phyloP scores from a whole-genome alignment of 2,113 vertebrate genomes.

The Poeciliopsis turrubarensis region DNA sequence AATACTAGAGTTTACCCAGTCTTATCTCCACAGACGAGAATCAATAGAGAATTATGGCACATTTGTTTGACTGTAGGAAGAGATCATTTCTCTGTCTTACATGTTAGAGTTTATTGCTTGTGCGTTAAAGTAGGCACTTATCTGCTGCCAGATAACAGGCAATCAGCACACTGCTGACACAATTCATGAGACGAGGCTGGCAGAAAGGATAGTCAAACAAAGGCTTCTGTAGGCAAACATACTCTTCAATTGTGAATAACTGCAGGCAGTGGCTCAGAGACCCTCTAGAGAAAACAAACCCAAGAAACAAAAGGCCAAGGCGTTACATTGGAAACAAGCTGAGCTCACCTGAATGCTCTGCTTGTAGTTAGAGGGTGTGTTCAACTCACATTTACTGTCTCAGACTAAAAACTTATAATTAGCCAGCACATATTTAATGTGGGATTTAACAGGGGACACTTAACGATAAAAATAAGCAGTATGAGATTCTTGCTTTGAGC shows the following conservation, averaged over 20 bases:
- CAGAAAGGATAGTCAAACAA: slow-evolving; percentile 80
- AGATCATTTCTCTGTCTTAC: slow-evolving; percentile 57
- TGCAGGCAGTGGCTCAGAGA: slow-evolving; percentile 56
- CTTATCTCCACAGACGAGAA: slow-evolving; percentile 63
- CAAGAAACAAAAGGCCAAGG: slow-evolving; percentile 64
- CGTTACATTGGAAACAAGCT: slow-evolving; percentile 70
- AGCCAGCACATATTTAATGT: slow-evolving; percentile 7
- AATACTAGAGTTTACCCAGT: slow-evolving; percentile 40
- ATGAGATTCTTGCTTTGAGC: slow-evolving; percentile 10
- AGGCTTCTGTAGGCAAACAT: slow-evolving; percentile 79
- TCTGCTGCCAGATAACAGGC: slow-evolving; percentile 78
- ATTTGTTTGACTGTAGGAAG: slow-evolving; percentile 68
- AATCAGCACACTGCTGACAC: slow-evolving; percentile 78
- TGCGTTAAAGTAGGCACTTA: slow-evolving; percentile 76
- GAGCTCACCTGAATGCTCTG: slow-evolving; percentile 62
- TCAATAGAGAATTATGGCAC: slow-evolving; percentile 71
- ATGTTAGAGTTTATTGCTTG: slow-evolving; percentile 76
- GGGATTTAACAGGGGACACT: slow-evolving; percentile 4
- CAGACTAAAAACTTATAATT: slow-evolving; percentile 16
- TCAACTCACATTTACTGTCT: slow-evolving; percentile 29
- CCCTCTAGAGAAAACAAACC: slow-evolving; percentile 70
- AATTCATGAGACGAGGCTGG: slow-evolving; percentile 76
- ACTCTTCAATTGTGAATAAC: slow-evolving; percentile 69
- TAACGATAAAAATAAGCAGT: slow-evolving; percentile 11
- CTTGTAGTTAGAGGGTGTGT: slow-evolving; percentile 46